Evolutionary conservation across 2,888 invertebrate genomes (phyloP), one percentile per base, ranked within the genome.

Genomic region (Thalpophila matura): DNA sequence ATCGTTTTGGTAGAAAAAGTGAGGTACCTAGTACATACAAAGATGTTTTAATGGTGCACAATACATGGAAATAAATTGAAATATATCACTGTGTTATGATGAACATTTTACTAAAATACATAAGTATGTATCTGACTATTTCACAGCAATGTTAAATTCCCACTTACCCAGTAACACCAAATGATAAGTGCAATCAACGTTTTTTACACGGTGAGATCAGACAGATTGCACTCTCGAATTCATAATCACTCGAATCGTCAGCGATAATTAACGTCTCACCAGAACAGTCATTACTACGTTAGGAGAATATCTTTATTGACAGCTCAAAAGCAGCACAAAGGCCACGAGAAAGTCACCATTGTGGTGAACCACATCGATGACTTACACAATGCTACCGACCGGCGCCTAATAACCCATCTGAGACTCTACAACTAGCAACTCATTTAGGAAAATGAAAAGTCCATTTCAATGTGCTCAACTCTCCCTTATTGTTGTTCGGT

Each of bases 391-490:
- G 90, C 90, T 89, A 90, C 90, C 81, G 86, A 80, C 79, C 79
- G 82, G 86, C 85, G 87, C 87, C 88, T 92, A 91, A 92, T 93
- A 91, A 91, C 88, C 85, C 85, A 74, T 81, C 83, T 80, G 76
- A 72, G 81, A 83, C 81, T 85, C 79, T 82, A 84, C 85, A 89
- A 86, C 84, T 80, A 84, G 89, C 89, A 89, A 90, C 91, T 93
- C 93, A 94, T 93, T 93, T 92, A 86, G 87, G 87, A 88, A 92
- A 92, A 94, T 94, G 91, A 93, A 93, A 91, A 90, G 89, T 86
- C 87, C 70, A 81, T 89, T 88, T 87, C 85, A 84, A 90, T 88
- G 87, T 86, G 84, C 85, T 86, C 86, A 80, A 86, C 87, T 88
- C 88, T 88, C 87, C 89, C 87, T 89, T 87, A 89, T 90, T 89